Percentiles rank a stretch among this genome's conserved stretches.
Evolutionary conservation across 2,113 vertebrate species (phyloP).

Genomic region (Tapirus terrestris): DNA sequence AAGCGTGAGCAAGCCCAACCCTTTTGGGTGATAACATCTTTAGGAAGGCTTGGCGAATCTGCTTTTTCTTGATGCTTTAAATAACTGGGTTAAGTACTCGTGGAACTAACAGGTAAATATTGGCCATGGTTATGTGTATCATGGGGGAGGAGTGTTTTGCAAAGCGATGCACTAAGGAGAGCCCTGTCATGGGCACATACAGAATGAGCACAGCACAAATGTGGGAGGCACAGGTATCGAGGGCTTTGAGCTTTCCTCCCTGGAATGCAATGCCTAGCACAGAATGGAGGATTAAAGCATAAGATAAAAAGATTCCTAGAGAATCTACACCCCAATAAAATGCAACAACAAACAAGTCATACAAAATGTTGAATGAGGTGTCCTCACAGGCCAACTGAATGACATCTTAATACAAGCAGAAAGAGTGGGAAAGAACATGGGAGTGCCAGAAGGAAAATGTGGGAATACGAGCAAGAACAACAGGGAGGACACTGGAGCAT

Average conservation of each 20-base stretch:
- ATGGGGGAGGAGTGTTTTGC: background rate
- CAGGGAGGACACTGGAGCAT: background rate
- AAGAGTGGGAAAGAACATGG: background rate
- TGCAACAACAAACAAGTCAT: background rate
- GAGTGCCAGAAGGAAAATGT: conserved; percentile 51
- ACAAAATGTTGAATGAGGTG: background rate
- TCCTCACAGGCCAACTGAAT: conserved; percentile 3
- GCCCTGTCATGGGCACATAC: conserved; percentile 46
- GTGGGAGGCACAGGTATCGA: conserved; percentile 59
- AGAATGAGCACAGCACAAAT: conserved; percentile 66
- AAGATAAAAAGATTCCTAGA: conserved; percentile 27
- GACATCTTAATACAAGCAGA: background rate
- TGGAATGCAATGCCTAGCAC: background rate
- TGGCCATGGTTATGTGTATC: conserved; percentile 24
- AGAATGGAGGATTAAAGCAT: background rate
- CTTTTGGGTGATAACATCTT: background rate
- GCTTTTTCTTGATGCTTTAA: conserved; percentile 54
- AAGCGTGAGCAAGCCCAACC: background rate
- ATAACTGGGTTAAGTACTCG: conserved; percentile 52
- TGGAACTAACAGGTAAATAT: conserved; percentile 51
- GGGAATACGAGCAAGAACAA: background rate
- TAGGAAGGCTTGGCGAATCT: conserved; percentile 24
- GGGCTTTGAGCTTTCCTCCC: conserved; percentile 21
- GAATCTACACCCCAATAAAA: conserved; percentile 9
- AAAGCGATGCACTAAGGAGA: conserved; percentile 11